These are phyloP conservation scores for Adelphocoris suturalis DNA, from an alignment of 2,888 invertebrate species.

Conservation along the genomic window DNA sequence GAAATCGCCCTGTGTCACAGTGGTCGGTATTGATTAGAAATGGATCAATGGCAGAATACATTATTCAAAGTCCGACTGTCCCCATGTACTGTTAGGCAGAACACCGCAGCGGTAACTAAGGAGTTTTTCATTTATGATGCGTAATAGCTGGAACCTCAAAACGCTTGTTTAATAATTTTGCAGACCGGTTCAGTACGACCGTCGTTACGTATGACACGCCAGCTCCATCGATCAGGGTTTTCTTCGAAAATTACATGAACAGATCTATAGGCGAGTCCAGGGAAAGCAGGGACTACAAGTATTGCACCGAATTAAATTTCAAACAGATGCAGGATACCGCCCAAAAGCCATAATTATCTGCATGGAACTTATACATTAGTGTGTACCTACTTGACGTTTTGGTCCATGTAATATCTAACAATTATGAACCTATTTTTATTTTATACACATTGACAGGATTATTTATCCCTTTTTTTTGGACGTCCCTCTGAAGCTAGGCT, in stretches of 20 bases:
- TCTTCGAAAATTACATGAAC: background rate
- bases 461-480: too few species aligned
- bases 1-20: too few species aligned
- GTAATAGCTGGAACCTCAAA: conserved; percentile 18
- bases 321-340: too few species aligned
- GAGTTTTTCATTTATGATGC: conserved; percentile 22
- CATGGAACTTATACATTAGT: too few species aligned
- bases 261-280: background rate
- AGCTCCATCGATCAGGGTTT: background rate
- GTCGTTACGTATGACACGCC: conserved; percentile 14
- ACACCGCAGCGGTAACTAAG: background rate
- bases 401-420: too few species aligned
- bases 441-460: too few species aligned
- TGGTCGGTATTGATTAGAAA: background rate
- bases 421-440: too few species aligned
- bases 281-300: too few species aligned
- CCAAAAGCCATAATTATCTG: too few species aligned
- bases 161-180: conserved; percentile 6
- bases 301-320: too few species aligned
- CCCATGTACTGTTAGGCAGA: background rate
- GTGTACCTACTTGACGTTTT: too few species aligned
- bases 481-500: too few species aligned
- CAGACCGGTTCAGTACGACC: background rate
- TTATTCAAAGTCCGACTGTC: conserved; percentile 21
- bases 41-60: background rate